phyloP scores from a whole-genome alignment of 2,888 invertebrate species.

The Trachelus troglodyta region DNA sequence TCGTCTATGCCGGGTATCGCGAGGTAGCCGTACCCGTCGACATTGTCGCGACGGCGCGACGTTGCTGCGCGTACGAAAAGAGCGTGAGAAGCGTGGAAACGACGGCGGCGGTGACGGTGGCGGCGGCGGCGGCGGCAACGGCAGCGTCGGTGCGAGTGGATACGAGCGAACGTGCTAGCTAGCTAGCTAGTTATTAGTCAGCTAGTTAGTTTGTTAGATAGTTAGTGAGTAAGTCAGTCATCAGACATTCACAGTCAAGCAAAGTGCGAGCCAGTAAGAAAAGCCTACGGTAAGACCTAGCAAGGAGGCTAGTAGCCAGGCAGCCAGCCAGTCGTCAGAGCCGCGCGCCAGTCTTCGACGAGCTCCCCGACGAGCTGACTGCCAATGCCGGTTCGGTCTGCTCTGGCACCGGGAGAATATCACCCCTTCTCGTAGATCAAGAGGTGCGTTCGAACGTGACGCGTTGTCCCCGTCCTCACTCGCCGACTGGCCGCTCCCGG shows the following conservation, averaged over 20 bases:
- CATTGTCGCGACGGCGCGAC: slow-evolving; percentile 27
- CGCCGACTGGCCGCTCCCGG: slow-evolving; percentile 2
- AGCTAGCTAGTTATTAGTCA: background rate
- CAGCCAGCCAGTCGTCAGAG: slow-evolving; percentile 41
- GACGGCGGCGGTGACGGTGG: background rate
- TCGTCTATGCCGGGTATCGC: slow-evolving; percentile 40
- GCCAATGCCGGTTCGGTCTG: slow-evolving; percentile 43
- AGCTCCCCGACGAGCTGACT: slow-evolving; percentile 45
- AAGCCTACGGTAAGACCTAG: background rate
- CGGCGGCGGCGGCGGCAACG: background rate
- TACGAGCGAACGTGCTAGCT: background rate
- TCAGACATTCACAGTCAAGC: background rate
- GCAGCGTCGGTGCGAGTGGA: background rate
- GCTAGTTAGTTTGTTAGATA: background rate
- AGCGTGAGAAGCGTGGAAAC: slow-evolving; percentile 1
- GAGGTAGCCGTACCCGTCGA: slow-evolving; percentile 25
- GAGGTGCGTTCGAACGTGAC: slow-evolving; percentile 8
- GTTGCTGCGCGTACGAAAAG: slow-evolving; percentile 4
- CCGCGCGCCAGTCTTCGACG: slow-evolving; percentile 55
- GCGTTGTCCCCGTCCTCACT: slow-evolving; percentile 7
- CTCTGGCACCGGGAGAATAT: slow-evolving; percentile 23
- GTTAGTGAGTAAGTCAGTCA: background rate
- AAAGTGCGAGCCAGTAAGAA: background rate
- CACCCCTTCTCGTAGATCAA: slow-evolving; percentile 4
- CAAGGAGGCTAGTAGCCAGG: slow-evolving; percentile 1